Evolutionary conservation across 1,140 invertebrate genomes (phyloP), one percentile per base, ranked within the genome.

Genomic region (Temnothorax nylanderi): DNA sequence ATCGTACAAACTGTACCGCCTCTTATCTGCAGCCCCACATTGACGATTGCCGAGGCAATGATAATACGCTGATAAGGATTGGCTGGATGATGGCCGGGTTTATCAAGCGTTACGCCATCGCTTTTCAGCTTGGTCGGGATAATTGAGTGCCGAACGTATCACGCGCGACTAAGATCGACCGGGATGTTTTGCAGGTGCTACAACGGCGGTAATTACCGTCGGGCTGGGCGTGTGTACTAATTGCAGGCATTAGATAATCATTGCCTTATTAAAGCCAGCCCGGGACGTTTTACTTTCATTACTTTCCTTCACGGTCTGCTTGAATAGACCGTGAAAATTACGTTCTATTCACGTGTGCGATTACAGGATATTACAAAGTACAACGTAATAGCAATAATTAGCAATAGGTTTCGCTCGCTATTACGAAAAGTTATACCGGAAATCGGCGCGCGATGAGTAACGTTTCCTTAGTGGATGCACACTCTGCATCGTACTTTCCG

Each of bases 171-270:
- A 62, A 3, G 0, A 65, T 60, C n/a, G 32, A 54, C 54, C 64
- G n/a, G 65, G 37, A 71, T 64, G 32, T 37, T 69, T 77, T 26
- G 82, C 82, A 85, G 58, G 74, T 76, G 71, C 34, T 49, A 11
- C n/a, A 41, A 13, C 32, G 32, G 32, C 49, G 8, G 18, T 78
- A 62, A 85, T 78, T 65, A 78, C 1, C 21, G 58, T 21, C 60
- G 60, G 10, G 56, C n/a, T 62, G 21, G 21, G 72, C 34, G 74
- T 65, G 74, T 11, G 60, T 51, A 54, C 82, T 85, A 85, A 85
- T 85, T 85, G n/a, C 47, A 71, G 72, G 0, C 74, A 65, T 85
- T 85, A 65, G 74, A 77, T 85, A 85, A 85, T 65, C 74, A 76
- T 47, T 26, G 5, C 11, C 16, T 74, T 51, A 58, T 51, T 47